These are phyloP conservation scores for Cryptoblepharus egeriae DNA, from an alignment of 2,797 vertebrate species.

Conservation along the genomic window DNA sequence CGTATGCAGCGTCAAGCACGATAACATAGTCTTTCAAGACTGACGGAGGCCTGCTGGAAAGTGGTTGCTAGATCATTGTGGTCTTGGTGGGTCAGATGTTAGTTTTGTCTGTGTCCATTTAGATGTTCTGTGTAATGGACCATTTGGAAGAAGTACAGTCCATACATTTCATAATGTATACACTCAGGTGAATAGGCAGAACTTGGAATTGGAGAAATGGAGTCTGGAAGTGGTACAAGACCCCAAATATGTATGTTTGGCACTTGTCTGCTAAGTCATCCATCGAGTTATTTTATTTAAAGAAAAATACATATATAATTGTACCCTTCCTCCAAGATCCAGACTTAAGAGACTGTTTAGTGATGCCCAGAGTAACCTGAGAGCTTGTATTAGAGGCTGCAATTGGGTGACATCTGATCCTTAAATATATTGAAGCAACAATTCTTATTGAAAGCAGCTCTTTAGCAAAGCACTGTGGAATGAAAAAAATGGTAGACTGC, in stretches of 20 bases:
- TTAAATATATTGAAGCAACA: constrained; percentile 42
- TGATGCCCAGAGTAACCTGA: constrained; percentile 31
- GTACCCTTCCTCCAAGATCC: neutral
- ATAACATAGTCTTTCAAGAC: no score
- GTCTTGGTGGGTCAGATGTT: neutral
- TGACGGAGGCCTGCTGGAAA: no score
- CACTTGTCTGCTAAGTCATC: constrained; percentile 8
- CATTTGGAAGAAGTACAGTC: neutral
- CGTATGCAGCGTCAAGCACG: no score
- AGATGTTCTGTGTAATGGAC: neutral
- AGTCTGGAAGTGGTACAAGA: neutral
- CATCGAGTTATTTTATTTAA: constrained; percentile 29
- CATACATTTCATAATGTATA: neutral
- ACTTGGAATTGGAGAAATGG: neutral
- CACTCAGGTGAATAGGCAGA: constrained; percentile 11
- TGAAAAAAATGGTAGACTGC: constrained; percentile 7
- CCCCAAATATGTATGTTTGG: constrained; percentile 19
- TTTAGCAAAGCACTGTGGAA: constrained; percentile 37
- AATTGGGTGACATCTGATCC: constrained; percentile 48
- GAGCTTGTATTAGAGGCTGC: constrained; percentile 27
- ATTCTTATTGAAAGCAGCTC: constrained; percentile 45
- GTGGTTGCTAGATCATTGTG: neutral
- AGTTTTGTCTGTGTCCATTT: neutral
- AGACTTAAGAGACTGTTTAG: constrained; percentile 36
- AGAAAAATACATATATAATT: constrained; percentile 29